phyloP scores from a whole-genome alignment of 2,888 invertebrate genomes.

The Gymnosoma rotundatum region DNA sequence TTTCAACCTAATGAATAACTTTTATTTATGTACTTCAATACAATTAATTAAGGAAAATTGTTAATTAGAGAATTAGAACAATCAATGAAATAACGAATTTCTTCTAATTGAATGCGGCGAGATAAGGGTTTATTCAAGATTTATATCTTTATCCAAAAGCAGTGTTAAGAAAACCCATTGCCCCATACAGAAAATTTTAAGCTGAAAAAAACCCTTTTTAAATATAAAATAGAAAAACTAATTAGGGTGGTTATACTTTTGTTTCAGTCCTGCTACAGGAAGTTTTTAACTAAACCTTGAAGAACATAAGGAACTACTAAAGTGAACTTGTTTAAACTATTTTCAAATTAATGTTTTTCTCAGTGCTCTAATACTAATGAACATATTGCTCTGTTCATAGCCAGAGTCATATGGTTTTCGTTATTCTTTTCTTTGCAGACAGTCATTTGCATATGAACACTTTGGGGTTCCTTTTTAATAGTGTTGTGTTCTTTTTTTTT shows the following conservation, averaged over 20 bases:
- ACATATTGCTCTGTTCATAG: slow-evolving; percentile 12
- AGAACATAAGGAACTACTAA: slow-evolving; percentile 9
- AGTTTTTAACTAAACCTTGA: slow-evolving; percentile 10
- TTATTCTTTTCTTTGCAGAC: slow-evolving; percentile 17
- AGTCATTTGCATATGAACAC: slow-evolving; percentile 65
- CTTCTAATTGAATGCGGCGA: slow-evolving; percentile 31
- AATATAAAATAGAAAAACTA: slow-evolving; percentile 1
- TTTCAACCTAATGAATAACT: background rate
- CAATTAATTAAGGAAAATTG: slow-evolving; percentile 59
- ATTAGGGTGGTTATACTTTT: slow-evolving; percentile 34
- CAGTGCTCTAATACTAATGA: slow-evolving; percentile 39
- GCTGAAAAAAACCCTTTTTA: background rate
- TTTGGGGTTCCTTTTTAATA: slow-evolving; percentile 59
- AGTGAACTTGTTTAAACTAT: slow-evolving; percentile 55
- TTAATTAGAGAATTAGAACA: slow-evolving; percentile 45
- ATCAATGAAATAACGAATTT: slow-evolving; percentile 13
- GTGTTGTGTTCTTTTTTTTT: slow-evolving; percentile 9
- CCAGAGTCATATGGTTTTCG: slow-evolving; percentile 51
- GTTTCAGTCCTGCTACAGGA: slow-evolving; percentile 3
- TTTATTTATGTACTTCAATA: slow-evolving; percentile 31
- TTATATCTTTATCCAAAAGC: slow-evolving; percentile 24
- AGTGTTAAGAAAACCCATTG: background rate
- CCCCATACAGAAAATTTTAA: background rate
- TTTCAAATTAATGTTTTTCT: slow-evolving; percentile 14
- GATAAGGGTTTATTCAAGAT: slow-evolving; percentile 58